phyloP scores from a whole-genome alignment of 2,888 invertebrate genomes.

The Synanthedon formicaeformis region DNA sequence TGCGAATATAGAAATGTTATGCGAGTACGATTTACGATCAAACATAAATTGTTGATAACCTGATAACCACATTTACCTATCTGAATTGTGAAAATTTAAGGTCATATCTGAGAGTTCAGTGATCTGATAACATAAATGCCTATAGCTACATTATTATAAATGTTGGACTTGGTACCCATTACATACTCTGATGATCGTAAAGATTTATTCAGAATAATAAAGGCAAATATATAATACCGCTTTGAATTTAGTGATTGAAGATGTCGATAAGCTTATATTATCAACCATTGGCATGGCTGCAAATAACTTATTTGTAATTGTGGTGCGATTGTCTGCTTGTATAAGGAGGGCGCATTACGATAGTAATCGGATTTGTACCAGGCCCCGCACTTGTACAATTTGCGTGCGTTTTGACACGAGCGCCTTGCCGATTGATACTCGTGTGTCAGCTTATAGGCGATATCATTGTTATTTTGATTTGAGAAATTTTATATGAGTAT shows the following conservation, averaged over 20 bases:
- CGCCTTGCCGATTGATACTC: conserved; percentile 9
- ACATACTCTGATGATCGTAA: neutral
- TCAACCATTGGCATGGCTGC: conserved; percentile 34
- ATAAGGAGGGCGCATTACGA: conserved; percentile 32
- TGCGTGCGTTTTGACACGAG: conserved; percentile 18
- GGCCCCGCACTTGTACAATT: conserved; percentile 19
- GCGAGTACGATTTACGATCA: too few relatives aligned
- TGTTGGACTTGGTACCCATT: too few relatives aligned
- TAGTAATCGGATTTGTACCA: conserved; percentile 34
- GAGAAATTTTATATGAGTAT: too few relatives aligned
- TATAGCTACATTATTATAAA: too few relatives aligned
- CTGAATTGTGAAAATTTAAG: too few relatives aligned
- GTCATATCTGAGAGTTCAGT: neutral
- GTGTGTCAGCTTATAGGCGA: too few relatives aligned
- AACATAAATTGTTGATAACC: too few relatives aligned
- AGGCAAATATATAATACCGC: conserved; percentile 16
- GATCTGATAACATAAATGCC: neutral
- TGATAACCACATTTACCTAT: too few relatives aligned
- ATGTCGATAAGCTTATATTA: conserved; percentile 41
- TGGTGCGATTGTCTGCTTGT: conserved; percentile 33
- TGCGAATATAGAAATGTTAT: too few relatives aligned
- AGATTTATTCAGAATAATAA: neutral
- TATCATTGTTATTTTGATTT: too few relatives aligned
- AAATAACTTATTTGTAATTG: conserved; percentile 53
- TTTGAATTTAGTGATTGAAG: conserved; percentile 36